Base-by-base conservation (phyloP, 2,888 invertebrate genomes). In the Hydropsyche betteni region DNA sequence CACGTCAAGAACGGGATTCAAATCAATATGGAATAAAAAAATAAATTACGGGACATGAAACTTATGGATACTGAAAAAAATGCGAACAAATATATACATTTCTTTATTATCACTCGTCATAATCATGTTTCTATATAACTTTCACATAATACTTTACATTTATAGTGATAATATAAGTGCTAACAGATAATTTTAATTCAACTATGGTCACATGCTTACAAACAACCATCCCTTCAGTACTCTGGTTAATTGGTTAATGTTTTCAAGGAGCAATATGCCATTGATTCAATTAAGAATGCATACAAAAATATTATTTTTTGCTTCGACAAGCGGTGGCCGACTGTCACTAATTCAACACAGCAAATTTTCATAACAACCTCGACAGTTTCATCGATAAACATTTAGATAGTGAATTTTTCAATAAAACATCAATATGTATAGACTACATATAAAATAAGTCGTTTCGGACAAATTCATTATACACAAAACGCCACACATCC, bases 111-210 rank as follows among this genome's bases (percentile, higher is more conserved):
- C 64, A 24, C 64, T 36, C 64, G 10, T 36, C 10, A 33, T 64
- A 36, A 8, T 36, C 36, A 44, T 8, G 6, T 8, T 44, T 44
- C 44, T 44, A 44, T 44, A 44, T 36, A 64, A 64, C 64, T 64
- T 36, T 34, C 64, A 64, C 64, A 64, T 33, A 36, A 64, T 36
- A 24, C n/a, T 64, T 64, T 64, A 64, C 64, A 64, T 64, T 64
- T 34, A 64, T 64, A 8, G 64, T 64, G 64, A 64, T 64, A 64
- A 36, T 34, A 64, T 10, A 24, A 64, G 36, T 64, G 64, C 64
- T 64, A 64, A 64, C 64, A 64, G 34, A 64, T 64, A 64, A 24
- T 64, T 58, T 14, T 24, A 58, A 24, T 64, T 64, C 34, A 64
- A 64, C 64, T 64, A 64, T 36, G 64, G 58, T 58, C 34, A 64